These are phyloP conservation scores for Chaetodon trifasciatus DNA, from an alignment of 2,797 vertebrate genomes.

Conservation along the genomic window DNA sequence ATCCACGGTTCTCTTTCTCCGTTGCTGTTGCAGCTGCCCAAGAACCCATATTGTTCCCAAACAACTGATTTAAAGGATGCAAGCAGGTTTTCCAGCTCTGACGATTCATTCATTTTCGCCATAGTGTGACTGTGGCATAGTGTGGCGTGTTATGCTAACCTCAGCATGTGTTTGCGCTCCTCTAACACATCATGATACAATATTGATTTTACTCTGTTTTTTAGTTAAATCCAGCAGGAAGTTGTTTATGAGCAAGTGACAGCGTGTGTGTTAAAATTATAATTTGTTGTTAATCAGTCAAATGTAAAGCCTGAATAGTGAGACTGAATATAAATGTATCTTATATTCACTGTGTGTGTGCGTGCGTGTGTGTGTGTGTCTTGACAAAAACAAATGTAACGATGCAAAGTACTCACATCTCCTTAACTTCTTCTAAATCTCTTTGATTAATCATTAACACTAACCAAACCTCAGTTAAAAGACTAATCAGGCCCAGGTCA, in stretches of 20 bases:
- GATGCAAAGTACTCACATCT: constrained; percentile 35
- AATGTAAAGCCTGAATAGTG: not conserved
- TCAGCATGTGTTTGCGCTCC: not conserved
- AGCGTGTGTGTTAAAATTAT: too few relatives aligned
- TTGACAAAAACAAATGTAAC: constrained; percentile 14
- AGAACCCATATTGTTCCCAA: not conserved
- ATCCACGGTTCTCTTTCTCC: too few relatives aligned
- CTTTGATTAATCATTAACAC: constrained; percentile 82
- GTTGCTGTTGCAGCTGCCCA: not conserved
- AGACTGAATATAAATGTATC: not conserved
- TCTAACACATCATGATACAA: not conserved
- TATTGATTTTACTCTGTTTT: not conserved
- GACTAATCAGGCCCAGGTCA: constrained; percentile 72
- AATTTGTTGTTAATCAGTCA: not conserved
- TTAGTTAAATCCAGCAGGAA: not conserved
- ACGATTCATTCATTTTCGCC: not conserved
- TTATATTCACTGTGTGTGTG: not conserved
- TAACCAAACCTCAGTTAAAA: constrained; percentile 75
- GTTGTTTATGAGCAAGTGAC: not conserved
- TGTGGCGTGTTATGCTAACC: too few relatives aligned
- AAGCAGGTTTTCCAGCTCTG: not conserved
- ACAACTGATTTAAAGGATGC: not conserved
- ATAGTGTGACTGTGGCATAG: too few relatives aligned
- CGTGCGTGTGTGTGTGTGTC: not conserved
- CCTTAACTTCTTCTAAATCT: constrained; percentile 65